Percentiles rank a stretch among this genome's conserved stretches.
Evolutionary conservation across 2,888 invertebrate genomes (phyloP).

Genomic region (Phrixothrix hirtus): DNA sequence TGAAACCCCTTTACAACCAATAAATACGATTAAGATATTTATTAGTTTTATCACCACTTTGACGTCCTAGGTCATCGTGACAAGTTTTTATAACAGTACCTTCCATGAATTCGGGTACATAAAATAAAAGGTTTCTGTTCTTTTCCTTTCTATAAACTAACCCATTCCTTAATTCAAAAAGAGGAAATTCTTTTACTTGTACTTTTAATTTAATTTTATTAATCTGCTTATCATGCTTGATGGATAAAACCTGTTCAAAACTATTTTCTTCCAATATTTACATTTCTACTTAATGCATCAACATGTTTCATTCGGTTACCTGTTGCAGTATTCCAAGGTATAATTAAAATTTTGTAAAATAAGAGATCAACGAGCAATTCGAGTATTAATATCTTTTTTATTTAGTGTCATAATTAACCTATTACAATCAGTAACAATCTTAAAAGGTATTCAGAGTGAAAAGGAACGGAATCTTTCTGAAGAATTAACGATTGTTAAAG

Average conservation of each 20-base stretch:
- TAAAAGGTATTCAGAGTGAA: too few species aligned
- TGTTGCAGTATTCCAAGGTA: too few species aligned
- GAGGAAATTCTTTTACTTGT: background rate
- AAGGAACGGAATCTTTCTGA: background rate
- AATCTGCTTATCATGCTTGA: background rate
- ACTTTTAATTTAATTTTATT: background rate
- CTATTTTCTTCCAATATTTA: too few species aligned
- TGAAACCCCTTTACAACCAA: too few species aligned
- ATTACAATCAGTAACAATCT: too few species aligned
- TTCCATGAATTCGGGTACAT: slow-evolving; percentile 3
- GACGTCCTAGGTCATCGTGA: background rate
- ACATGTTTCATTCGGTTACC: background rate
- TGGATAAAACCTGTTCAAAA: background rate
- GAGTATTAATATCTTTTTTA: too few species aligned
- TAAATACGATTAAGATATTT: background rate
- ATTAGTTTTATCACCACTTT: background rate
- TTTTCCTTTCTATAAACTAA: slow-evolving; percentile 1
- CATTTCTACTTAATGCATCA: too few species aligned
- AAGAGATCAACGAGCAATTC: too few species aligned
- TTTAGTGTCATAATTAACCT: too few species aligned
- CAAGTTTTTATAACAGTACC: background rate
- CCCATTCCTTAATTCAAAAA: slow-evolving; percentile 1
- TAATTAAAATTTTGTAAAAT: too few species aligned
- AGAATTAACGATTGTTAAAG: too few species aligned
- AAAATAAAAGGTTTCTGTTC: slow-evolving; percentile 1